Evolutionary conservation across 2,113 vertebrate genomes (phyloP).

Genomic region (Elanoides forficatus): DNA sequence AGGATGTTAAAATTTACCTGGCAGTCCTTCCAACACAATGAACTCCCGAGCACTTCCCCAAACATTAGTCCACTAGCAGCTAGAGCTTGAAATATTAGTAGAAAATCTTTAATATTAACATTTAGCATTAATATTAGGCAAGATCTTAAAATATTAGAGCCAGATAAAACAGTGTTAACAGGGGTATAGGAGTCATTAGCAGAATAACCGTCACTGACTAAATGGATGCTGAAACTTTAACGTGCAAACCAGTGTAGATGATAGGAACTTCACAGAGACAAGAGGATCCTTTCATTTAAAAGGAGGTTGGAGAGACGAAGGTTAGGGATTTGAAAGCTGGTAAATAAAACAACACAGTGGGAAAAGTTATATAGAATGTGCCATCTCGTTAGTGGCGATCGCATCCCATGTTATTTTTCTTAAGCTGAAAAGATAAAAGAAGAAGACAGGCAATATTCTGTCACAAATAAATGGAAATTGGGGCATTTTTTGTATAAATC

Average conservation of each 20-base stretch:
- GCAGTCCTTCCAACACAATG: not conserved
- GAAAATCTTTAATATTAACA: conserved; percentile 39
- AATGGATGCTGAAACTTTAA: conserved; percentile 52
- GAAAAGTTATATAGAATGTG: conserved; percentile 44
- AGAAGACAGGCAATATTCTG: conserved; percentile 43
- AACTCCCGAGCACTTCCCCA: not conserved
- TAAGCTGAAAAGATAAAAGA: conserved; percentile 57
- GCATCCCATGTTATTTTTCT: conserved; percentile 44
- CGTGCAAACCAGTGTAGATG: conserved; percentile 32
- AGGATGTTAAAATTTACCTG: not conserved
- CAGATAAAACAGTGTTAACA: conserved; percentile 55
- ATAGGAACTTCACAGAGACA: conserved; percentile 54
- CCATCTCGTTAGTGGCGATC: conserved; percentile 48
- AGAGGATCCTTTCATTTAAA: conserved; percentile 61
- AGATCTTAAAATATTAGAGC: conserved; percentile 59
- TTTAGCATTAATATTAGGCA: conserved; percentile 59
- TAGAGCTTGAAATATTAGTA: conserved; percentile 46
- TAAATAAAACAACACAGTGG: conserved; percentile 65
- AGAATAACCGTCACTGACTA: conserved; percentile 32
- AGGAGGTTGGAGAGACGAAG: conserved; percentile 54
- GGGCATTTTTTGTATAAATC: conserved; percentile 15
- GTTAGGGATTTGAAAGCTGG: conserved; percentile 62
- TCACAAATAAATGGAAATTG: conserved; percentile 50
- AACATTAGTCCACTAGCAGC: not conserved
- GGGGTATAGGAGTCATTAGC: conserved; percentile 56